Base-by-base conservation (phyloP, 2,113 vertebrate genomes). In the Otolemur garnettii region DNA sequence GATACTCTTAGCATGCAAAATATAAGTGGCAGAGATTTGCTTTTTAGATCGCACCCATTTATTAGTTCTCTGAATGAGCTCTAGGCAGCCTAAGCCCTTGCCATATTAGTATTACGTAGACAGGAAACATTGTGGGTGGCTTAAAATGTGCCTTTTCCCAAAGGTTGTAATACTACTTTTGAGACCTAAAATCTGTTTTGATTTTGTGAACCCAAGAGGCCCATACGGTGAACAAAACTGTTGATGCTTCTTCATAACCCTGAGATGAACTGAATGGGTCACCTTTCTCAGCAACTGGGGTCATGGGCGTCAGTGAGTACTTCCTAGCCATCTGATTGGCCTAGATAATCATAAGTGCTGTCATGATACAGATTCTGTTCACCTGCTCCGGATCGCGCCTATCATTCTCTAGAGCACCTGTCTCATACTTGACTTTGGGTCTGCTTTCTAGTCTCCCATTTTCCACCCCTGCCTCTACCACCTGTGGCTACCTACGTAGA, bases 1-100 rank as follows among this genome's bases (percentile, higher is more conserved):
- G 6, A 72, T 87, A 59, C 50, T 96, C 60, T 88, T 28, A 72
- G 21, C 68, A 82, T 75, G n/a, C 33, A 42, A 28, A 38, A 50
- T 92, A 24, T n/a, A 85, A 83, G 53, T 80, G 30, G 42, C 35
- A 69, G 53, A 91, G 45, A 84, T 95, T 57, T 90, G 68, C n/a
- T 83, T 88, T 93, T 88, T 45, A 90, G 24, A 93, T 62, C 62
- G 38, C 19, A 33, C n/a, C 59, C 53, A 88, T 94, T 96, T 88
- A 90, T 84, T 96, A 90, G 38, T 74, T 69, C 68, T 42, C 22
- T 24, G 74, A 92, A 50, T 90, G 26, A 86, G 33, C 19, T 78
- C 21, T 69, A 83, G 42, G 62, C 30, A 79, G 42, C 42, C 19
- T 21, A 78, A 57, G 15, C 59, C 35, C 53, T 89, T 92, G 64